These are phyloP conservation scores for Pterocles gutturalis DNA, from an alignment of 2,113 vertebrate genomes.

Conservation along the genomic window DNA sequence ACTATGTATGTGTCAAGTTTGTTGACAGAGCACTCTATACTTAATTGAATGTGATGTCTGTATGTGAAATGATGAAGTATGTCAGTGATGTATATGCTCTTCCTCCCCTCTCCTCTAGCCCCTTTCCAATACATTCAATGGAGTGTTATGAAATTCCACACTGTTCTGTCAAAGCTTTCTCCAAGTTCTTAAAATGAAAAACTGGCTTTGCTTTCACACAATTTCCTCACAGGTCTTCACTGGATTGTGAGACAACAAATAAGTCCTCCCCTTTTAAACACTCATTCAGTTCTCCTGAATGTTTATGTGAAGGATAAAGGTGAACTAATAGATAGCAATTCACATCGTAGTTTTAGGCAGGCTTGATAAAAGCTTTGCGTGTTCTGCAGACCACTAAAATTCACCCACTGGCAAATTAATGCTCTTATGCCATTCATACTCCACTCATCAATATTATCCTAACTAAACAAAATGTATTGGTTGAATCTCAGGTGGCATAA, in stretches of 20 bases:
- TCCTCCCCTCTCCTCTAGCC: background rate
- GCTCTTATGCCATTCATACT: background rate
- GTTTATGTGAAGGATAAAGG: slow-evolving; percentile 19
- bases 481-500: background rate
- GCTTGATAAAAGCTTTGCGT: background rate
- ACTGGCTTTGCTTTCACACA: background rate
- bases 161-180: slow-evolving; percentile 36
- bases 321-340: slow-evolving; percentile 27
- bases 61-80: slow-evolving; percentile 62
- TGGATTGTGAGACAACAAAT: slow-evolving; percentile 49
- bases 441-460: background rate
- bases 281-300: slow-evolving; percentile 35
- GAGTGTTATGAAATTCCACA: slow-evolving; percentile 31
- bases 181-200: slow-evolving; percentile 34
- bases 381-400: slow-evolving; percentile 10
- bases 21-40: slow-evolving; percentile 71
- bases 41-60: slow-evolving; percentile 77
- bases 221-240: slow-evolving; percentile 23
- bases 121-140: background rate
- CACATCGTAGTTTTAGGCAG: background rate
- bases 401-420: background rate
- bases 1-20: slow-evolving; percentile 63
- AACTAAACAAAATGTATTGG: background rate
- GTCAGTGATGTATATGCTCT: slow-evolving; percentile 47
- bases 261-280: slow-evolving; percentile 49